These are phyloP conservation scores for Galerucella nymphaeae DNA, from an alignment of 2,888 invertebrate genomes.

Conservation along the genomic window DNA sequence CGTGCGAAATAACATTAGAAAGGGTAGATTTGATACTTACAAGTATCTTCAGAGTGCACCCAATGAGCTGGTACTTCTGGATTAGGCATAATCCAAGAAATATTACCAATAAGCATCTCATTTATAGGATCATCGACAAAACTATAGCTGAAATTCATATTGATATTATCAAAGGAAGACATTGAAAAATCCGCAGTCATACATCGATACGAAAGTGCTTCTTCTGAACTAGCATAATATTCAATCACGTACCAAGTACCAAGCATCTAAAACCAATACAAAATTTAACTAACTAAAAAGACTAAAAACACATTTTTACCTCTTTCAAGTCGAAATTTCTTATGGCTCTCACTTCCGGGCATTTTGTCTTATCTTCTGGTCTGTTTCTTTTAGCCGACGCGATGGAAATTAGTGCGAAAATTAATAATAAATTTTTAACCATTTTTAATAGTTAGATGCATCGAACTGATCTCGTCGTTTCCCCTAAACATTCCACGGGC, in stretches of 20 bases:
- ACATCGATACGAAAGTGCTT: constrained; percentile 85
- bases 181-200: constrained; percentile 81
- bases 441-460: constrained; percentile 28
- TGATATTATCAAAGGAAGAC: constrained; percentile 72
- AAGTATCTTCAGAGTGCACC: constrained; percentile 87
- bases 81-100: constrained; percentile 86
- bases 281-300: neutral
- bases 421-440: constrained; percentile 30
- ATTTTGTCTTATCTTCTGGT: constrained; percentile 75
- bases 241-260: constrained; percentile 89
- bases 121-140: constrained; percentile 86
- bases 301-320: constrained; percentile 63
- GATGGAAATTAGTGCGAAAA: constrained; percentile 24
- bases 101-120: constrained; percentile 84
- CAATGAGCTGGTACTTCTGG: constrained; percentile 82
- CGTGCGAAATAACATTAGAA: neutral
- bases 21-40: constrained; percentile 66
- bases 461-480: constrained; percentile 15
- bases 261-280: constrained; percentile 72
- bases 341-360: constrained; percentile 82
- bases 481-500: constrained; percentile 20
- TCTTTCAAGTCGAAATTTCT: constrained; percentile 82
- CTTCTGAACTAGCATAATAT: constrained; percentile 90
- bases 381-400: constrained; percentile 54
- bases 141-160: constrained; percentile 90